phyloP scores from a whole-genome alignment of 2,888 invertebrate species.

The Heteromurus nitidus region DNA sequence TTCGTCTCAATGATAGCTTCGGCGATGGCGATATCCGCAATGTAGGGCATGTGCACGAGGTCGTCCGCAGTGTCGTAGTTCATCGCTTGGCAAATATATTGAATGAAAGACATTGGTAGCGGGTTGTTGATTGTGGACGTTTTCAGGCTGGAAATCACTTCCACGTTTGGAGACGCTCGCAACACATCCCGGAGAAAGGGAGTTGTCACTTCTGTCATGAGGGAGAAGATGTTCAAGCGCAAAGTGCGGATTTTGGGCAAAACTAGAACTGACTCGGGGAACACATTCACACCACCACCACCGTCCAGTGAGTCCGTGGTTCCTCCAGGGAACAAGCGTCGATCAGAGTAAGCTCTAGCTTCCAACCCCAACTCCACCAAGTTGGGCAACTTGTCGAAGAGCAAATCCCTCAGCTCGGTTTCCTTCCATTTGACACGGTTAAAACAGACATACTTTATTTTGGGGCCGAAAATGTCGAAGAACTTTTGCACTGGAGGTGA shows the following conservation, averaged over 20 bases:
- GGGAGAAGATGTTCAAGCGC: conserved; percentile 67
- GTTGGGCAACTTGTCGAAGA: conserved; percentile 67
- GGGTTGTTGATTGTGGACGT: conserved; percentile 60
- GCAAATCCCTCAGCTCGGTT: conserved; percentile 54
- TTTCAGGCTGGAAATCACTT: conserved; percentile 64
- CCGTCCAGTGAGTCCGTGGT: too few species aligned
- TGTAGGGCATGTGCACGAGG: conserved; percentile 66
- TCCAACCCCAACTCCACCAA: conserved; percentile 66
- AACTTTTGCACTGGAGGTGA: conserved; percentile 60
- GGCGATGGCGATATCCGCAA: conserved; percentile 65
- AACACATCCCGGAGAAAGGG: conserved; percentile 67
- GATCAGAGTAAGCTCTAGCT: conserved; percentile 66
- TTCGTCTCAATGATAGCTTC: conserved; percentile 66
- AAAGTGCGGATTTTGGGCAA: conserved; percentile 67
- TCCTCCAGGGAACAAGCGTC: conserved; percentile 60
- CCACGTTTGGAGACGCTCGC: conserved; percentile 65
- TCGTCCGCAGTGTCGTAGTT: conserved; percentile 68
- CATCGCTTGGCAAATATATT: conserved; percentile 68
- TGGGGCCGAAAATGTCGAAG: conserved; percentile 56
- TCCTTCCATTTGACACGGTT: conserved; percentile 69
- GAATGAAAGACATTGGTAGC: conserved; percentile 69
- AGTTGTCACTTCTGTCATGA: conserved; percentile 65
- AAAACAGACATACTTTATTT: conserved; percentile 65
- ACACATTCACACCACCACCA: too few species aligned
- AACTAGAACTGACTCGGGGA: conserved; percentile 22